Evolutionary conservation across 1,140 invertebrate species (phyloP), one percentile per base, ranked within the genome.

Genomic region (Tachypleus tridentatus): DNA sequence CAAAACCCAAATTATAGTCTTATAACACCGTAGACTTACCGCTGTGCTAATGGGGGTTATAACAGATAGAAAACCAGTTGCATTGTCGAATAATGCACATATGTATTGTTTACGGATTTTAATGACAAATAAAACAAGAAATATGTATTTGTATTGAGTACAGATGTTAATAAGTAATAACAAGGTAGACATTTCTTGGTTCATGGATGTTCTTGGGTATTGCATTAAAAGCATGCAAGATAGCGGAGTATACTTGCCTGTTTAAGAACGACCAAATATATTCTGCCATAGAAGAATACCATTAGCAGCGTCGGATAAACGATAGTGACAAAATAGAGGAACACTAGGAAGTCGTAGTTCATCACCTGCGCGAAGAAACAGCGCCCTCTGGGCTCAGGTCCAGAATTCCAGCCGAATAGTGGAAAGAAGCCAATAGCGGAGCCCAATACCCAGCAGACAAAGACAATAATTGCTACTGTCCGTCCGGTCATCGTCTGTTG

Each of bases 261-360:
- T 75, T 88, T 91, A 29, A 93, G 80, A 47, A 94, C 88, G 4
- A 93, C 89, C 49, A 83, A 80, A 73, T 93, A 93, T 64, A 94
- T 93, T 72, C 91, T 88, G 51, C 86, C 84, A 76, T 94, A 94
- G 75, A 91, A 93, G 11, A 84, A 86, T 10, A 86, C 84, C 75
- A 94, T 84, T 11, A 93, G 75, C 4, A 92, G 74, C 0, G 87
- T 87, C 0, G 91, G 91, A 29, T 88, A 87, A 56, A 93, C 86
- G 66, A 93, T 93, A 4, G 91, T 94, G 4, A 86, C 85, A 72
- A 93, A 88, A 74, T 91, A 93, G 3, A 93, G 81, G 77, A 93
- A 93, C 8, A 92, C 85, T 49, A 93, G 82, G 74, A 89, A 94
- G 74, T 88, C 82, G 75, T 90, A 90, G 75, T 89, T 86, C 87